These are phyloP conservation scores for Neodontobutis hainanensis DNA, from an alignment of 2,113 vertebrate species.

Conservation along the genomic window DNA sequence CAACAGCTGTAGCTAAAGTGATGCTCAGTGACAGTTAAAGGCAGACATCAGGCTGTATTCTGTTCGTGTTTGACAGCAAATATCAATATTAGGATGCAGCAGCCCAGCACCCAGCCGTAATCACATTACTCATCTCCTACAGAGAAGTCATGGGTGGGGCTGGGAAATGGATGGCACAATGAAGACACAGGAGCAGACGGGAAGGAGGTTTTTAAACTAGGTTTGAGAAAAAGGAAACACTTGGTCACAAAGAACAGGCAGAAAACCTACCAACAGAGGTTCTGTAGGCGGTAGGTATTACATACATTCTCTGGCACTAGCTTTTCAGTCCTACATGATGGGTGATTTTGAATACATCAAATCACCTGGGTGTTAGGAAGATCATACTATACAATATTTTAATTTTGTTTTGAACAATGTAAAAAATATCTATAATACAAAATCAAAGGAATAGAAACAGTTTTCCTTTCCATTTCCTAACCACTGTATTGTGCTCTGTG, in stretches of 20 bases:
- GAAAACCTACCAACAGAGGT: neutral
- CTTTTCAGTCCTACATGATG: neutral
- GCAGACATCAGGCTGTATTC: slow-evolving; percentile 1
- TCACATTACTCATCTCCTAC: slow-evolving; percentile 40
- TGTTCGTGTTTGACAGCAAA: neutral
- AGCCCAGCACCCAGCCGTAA: slow-evolving; percentile 25
- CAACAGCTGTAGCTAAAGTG: neutral
- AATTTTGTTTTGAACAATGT: too few relatives aligned
- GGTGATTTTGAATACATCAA: neutral
- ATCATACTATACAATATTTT: too few relatives aligned
- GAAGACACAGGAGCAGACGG: neutral
- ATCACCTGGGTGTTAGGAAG: neutral
- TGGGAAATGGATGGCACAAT: slow-evolving; percentile 17
- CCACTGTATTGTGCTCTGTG: too few relatives aligned
- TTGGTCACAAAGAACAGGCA: neutral
- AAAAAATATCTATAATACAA: too few relatives aligned
- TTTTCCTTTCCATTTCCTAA: too few relatives aligned
- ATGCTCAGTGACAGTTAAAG: neutral
- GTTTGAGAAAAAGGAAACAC: slow-evolving; percentile 4
- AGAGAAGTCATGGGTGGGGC: slow-evolving; percentile 40
- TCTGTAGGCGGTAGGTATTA: neutral
- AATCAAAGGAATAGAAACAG: too few relatives aligned
- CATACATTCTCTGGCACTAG: neutral
- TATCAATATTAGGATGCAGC: slow-evolving; percentile 26
- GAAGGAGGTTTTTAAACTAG: neutral